Conservation (phyloP, 2,797 vertebrate species). For the Antrozous pallidus region DNA sequence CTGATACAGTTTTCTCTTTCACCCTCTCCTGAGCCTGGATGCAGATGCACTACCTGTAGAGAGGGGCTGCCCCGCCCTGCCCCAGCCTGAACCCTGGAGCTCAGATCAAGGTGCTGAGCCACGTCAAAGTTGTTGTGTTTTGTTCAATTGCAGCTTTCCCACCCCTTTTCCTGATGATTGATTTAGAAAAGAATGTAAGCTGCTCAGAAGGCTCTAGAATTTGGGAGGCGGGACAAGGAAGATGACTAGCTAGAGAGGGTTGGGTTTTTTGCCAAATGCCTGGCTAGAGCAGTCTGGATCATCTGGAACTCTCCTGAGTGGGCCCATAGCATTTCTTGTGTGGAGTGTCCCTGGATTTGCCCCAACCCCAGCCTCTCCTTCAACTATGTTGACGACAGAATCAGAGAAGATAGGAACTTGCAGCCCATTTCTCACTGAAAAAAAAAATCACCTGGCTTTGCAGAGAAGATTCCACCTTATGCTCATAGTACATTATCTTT, state of each 20-base stretch:
- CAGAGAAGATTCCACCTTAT: constrained; percentile 89
- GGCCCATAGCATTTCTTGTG: neutral
- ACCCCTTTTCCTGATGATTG: constrained; percentile 14
- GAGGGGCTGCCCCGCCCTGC: constrained; percentile 38
- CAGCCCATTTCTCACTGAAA: constrained; percentile 81
- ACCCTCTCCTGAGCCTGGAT: neutral
- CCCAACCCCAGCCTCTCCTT: constrained; percentile 76
- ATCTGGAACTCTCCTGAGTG: neutral
- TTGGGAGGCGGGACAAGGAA: neutral
- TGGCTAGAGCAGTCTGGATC: neutral
- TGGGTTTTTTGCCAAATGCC: constrained; percentile 5
- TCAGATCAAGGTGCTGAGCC: constrained; percentile 47
- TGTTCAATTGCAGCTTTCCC: constrained; percentile 39
- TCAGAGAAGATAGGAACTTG: constrained; percentile 76
- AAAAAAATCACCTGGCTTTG: constrained; percentile 82
- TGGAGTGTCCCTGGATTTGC: constrained; percentile 30
- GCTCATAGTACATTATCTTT: constrained; percentile 89
- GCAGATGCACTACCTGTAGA: neutral
- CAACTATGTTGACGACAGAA: constrained; percentile 78
- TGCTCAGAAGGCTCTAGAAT: constrained; percentile 50
- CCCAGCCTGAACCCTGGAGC: constrained; percentile 48
- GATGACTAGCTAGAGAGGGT: neutral
- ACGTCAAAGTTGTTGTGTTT: constrained; percentile 48
- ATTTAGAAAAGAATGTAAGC: constrained; percentile 50
- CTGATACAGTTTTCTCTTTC: neutral